These are phyloP conservation scores for Drosophila falleni DNA, from an alignment of 2,888 invertebrate genomes.

Conservation along the genomic window DNA sequence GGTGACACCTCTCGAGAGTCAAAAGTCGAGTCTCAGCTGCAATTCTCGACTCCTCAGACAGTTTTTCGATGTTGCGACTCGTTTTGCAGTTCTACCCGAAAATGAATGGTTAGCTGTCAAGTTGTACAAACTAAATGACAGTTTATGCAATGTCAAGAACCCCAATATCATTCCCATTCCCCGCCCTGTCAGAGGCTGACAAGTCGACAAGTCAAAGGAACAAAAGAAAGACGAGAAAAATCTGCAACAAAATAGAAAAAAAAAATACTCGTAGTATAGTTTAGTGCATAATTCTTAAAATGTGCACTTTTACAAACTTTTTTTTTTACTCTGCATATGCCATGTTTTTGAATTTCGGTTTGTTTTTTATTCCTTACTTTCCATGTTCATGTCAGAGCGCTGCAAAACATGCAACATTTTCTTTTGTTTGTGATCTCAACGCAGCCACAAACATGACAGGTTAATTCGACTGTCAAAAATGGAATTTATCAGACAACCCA, in stretches of 20 bases:
- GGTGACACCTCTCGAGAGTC: constrained; percentile 49
- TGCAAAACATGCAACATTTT: constrained; percentile 60
- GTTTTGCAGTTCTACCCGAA: constrained; percentile 33
- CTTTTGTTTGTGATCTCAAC: constrained; percentile 47
- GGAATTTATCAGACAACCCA: constrained; percentile 65
- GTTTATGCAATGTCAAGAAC: constrained; percentile 71
- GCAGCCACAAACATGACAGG: constrained; percentile 62
- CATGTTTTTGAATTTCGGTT: constrained; percentile 1
- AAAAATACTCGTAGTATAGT: constrained; percentile 11
- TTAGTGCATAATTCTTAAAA: constrained; percentile 52
- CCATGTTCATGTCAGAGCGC: constrained; percentile 44
- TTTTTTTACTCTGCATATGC: constrained; percentile 21
- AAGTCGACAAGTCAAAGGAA: constrained; percentile 58
- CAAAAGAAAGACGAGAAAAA: constrained; percentile 30
- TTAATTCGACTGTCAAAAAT: constrained; percentile 75
- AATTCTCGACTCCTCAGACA: constrained; percentile 29
- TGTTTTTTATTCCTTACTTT: constrained; percentile 26
- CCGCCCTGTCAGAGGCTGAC: constrained; percentile 46
- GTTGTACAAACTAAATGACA: constrained; percentile 76
- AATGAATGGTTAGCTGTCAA: constrained; percentile 78
- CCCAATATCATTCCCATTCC: constrained; percentile 30
- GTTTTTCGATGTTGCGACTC: constrained; percentile 30
- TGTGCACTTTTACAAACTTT: constrained; percentile 13
- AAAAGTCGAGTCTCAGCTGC: constrained; percentile 8
- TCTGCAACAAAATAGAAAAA: constrained; percentile 3